Conservation (phyloP, 1,140 invertebrate genomes). For the Araneus ventricosus region DNA sequence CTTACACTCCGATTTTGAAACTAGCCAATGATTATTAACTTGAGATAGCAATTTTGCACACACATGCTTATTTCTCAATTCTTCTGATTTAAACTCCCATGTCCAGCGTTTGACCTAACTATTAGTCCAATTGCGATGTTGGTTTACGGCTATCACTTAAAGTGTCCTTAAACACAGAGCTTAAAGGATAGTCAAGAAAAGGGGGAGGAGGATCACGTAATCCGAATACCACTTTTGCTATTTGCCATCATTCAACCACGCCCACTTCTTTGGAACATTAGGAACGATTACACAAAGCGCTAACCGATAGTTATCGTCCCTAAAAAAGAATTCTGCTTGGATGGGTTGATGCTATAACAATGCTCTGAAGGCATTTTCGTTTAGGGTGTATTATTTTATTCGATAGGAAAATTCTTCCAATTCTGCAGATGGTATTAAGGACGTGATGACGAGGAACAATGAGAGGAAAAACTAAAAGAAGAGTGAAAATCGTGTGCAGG, state of each 20-base stretch:
- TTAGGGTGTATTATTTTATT: constrained; percentile 11
- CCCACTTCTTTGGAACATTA: constrained; percentile 10
- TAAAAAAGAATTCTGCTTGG: background rate
- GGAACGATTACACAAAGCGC: constrained; percentile 25
- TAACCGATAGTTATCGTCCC: background rate
- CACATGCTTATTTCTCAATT: too few species aligned
- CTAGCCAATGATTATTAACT: too few species aligned
- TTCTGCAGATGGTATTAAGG: background rate
- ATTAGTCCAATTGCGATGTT: background rate
- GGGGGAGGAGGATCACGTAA: background rate
- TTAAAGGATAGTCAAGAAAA: background rate
- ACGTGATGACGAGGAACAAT: constrained; percentile 2
- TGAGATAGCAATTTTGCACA: too few species aligned
- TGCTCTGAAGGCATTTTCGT: background rate
- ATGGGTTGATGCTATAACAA: constrained; percentile 3
- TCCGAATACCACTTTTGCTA: background rate
- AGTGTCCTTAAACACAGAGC: background rate
- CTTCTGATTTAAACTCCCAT: too few species aligned
- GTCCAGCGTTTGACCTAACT: background rate
- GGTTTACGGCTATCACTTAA: background rate
- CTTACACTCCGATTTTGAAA: too few species aligned
- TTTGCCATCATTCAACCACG: background rate
- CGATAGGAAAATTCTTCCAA: constrained; percentile 5
- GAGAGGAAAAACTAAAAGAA: background rate
- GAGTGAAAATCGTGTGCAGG: background rate